phyloP scores from a whole-genome alignment of 2,888 invertebrate genomes.

The Agrypnus murinus region DNA sequence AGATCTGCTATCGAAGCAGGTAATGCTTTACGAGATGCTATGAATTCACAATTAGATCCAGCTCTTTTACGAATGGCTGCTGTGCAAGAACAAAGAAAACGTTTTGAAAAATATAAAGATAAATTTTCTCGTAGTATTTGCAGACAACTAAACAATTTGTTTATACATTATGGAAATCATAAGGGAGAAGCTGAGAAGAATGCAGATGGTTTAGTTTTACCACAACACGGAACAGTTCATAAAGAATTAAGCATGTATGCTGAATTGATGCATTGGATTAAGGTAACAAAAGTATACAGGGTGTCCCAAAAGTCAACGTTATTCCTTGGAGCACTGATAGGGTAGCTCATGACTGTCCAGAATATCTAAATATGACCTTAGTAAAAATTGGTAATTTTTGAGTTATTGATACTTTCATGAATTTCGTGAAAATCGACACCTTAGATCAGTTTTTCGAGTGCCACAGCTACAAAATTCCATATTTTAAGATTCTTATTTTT shows the following conservation, averaged over 20 bases:
- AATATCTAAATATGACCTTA: too few relatives aligned
- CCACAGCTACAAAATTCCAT: too few relatives aligned
- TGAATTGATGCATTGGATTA: constrained; percentile 94
- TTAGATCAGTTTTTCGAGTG: too few relatives aligned
- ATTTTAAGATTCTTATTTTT: too few relatives aligned
- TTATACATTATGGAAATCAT: constrained; percentile 91
- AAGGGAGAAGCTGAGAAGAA: constrained; percentile 77
- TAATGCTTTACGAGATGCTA: constrained; percentile 82
- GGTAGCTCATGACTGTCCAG: too few relatives aligned
- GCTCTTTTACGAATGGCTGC: constrained; percentile 80
- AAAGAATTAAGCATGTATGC: constrained; percentile 90
- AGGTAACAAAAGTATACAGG: too few relatives aligned
- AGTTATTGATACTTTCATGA: too few relatives aligned
- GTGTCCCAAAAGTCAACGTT: too few relatives aligned
- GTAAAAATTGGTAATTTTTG: too few relatives aligned
- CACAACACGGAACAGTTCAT: constrained; percentile 87
- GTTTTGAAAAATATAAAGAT: constrained; percentile 84
- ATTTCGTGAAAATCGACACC: too few relatives aligned
- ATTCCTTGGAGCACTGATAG: too few relatives aligned
- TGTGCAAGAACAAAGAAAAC: constrained; percentile 86
- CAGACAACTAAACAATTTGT: constrained; percentile 94
- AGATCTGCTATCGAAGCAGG: constrained; percentile 82
- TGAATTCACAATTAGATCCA: constrained; percentile 80
- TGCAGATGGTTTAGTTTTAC: constrained; percentile 78
- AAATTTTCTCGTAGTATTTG: constrained; percentile 89